phyloP scores from a whole-genome alignment of 2,888 invertebrate genomes.

The Brachyopa scutellaris region DNA sequence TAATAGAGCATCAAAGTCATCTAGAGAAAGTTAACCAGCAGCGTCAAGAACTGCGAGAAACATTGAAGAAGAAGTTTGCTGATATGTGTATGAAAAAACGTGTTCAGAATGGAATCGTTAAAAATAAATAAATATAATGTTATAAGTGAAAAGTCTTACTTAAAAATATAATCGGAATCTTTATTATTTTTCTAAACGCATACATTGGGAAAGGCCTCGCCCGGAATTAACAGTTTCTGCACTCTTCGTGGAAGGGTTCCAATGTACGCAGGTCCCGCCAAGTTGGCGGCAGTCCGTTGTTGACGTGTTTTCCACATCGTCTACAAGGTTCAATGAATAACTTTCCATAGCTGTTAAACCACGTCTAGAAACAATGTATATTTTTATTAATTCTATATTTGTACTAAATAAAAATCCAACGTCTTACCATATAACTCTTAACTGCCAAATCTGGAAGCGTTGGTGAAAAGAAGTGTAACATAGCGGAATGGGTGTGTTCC shows the following conservation, averaged over 20 bases:
- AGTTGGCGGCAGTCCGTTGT: conserved; percentile 94
- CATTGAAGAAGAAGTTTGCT: conserved; percentile 91
- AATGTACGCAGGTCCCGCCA: conserved; percentile 96
- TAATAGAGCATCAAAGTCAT: conserved; percentile 92
- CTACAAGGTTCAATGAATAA: conserved; percentile 95
- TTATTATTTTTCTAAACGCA: too few relatives aligned
- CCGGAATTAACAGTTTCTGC: conserved; percentile 86
- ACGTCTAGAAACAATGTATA: conserved; percentile 85
- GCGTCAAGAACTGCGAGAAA: conserved; percentile 91
- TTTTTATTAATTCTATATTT: too few relatives aligned
- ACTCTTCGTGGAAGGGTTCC: conserved; percentile 97
- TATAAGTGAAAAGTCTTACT: conserved; percentile 69
- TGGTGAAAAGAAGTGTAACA: conserved; percentile 96
- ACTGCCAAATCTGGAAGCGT: conserved; percentile 94
- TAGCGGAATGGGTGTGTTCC: conserved; percentile 97
- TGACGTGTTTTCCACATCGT: conserved; percentile 92
- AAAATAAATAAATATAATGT: conserved; percentile 64
- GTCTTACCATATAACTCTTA: conserved; percentile 91
- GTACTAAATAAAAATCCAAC: neutral
- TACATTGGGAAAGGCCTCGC: too few relatives aligned
- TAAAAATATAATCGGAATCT: conserved; percentile 44
- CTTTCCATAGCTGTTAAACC: conserved; percentile 95
- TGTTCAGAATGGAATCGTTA: conserved; percentile 50
- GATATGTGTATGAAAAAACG: conserved; percentile 85
- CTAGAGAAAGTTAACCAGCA: conserved; percentile 89